A percentile compares a stretch with the other conserved stretches of the same genome.
Conservation (phyloP, 2,113 vertebrate species). For the Ifrita kowaldi region DNA sequence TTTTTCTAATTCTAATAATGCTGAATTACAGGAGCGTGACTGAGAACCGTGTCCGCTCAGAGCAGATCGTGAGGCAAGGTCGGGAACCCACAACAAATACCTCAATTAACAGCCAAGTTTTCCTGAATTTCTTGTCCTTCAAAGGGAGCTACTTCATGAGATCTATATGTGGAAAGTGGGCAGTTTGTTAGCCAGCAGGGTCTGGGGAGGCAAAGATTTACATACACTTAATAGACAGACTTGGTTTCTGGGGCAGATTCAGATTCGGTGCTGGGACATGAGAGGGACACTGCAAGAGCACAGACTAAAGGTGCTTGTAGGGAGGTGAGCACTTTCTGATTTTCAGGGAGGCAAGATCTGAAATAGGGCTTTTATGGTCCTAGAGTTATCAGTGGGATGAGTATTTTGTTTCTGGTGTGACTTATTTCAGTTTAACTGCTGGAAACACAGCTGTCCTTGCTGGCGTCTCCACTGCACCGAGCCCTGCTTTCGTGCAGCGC, state of each 20-base stretch:
- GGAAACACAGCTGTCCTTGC: background rate
- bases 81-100: constrained; percentile 21
- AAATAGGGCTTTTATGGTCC: background rate
- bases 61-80: background rate
- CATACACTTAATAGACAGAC: background rate
- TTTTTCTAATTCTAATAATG: constrained; percentile 38
- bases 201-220: background rate
- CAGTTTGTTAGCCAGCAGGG: background rate
- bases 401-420: background rate
- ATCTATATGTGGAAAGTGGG: background rate
- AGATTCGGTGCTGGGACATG: background rate
- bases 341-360: background rate
- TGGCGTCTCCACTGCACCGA: rapidly evolving
- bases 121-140: background rate
- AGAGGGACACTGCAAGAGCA: background rate
- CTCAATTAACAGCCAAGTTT: constrained; percentile 27
- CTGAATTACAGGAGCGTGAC: constrained; percentile 53
- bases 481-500: background rate
- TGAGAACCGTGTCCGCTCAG: background rate
- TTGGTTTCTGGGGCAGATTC: background rate
- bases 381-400: background rate
- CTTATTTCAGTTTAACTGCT: background rate
- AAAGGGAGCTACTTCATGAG: background rate
- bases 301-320: background rate
- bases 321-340: background rate